Base-by-base conservation (phyloP, 1,140 invertebrate genomes). In the Steinernema khuongi region DNA sequence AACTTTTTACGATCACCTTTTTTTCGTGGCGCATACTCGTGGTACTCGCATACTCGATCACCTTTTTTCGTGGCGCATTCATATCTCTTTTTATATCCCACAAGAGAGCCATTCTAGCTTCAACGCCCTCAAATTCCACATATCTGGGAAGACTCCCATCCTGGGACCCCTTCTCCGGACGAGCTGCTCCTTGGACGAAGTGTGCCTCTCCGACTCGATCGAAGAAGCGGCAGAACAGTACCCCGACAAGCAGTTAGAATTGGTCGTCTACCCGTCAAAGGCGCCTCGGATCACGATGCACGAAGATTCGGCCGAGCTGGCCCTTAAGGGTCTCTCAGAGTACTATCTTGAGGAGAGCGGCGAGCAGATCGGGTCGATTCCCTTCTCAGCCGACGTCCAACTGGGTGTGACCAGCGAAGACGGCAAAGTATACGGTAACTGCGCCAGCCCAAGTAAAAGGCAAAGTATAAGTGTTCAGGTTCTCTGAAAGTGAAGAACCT, bases 181-280 rank as follows among this genome's bases (percentile, higher is more conserved):
- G 7, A 68, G 70, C 1, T 77, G 76, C 22, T 73, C 74, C 1
- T 4, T 77, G 1, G 76, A 77, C 67, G 76, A 77, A 73, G 74
- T 77, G 19, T 77, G 76, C 33, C 33, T 77, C n/a, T 74, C 76
- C 0, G 76, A 77, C 71, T 71, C 74, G 22, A 77, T 77, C 41
- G 30, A 77, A 18, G 71, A 77, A 74, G 67, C 74, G 30, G 74
- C 68, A 29, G 41, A 32, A 7, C 31, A 30, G 1, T 77, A 76
- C 68, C 76, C 76, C 4, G 74, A 68, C n/a, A 44, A 44, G 68
- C 43, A 67, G 30, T 32, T 77, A 7, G 76, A 77, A 68, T 41
- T 77, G 11, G 72, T 77, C 31, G 75, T 77, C n/a, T 33, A 74
- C 22, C 71, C 70, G 18, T 50, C 74, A 4, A 36, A 69, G 22